phyloP scores from a whole-genome alignment of 2,113 vertebrate genomes.

The Neoarius graeffei region DNA sequence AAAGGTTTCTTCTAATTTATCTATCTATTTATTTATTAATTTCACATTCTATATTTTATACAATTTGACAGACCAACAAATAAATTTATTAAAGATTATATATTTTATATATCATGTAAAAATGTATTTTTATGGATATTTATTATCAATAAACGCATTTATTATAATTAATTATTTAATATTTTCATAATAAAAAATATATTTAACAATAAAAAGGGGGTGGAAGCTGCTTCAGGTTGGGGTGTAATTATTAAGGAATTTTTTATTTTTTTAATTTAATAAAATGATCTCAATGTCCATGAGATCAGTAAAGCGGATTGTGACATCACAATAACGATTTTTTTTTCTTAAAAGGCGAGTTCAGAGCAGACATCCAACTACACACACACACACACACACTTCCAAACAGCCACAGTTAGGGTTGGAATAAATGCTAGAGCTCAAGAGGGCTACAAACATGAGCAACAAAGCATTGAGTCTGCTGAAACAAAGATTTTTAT shows the following conservation, averaged over 20 bases:
- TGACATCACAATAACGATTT: neutral
- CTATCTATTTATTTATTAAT: no score
- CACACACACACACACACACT: neutral
- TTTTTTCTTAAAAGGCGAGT: neutral
- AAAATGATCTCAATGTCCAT: neutral
- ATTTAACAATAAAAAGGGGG: neutral
- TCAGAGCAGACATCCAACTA: neutral
- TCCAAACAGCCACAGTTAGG: neutral
- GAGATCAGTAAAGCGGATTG: neutral
- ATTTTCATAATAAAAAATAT: neutral
- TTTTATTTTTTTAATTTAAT: neutral
- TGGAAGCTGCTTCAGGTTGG: neutral
- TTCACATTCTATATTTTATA: no score
- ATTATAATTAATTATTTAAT: neutral
- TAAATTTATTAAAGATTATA: neutral
- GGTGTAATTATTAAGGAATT: neutral
- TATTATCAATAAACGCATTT: no score
- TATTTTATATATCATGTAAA: no score
- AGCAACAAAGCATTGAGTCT: neutral
- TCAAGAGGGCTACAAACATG: neutral
- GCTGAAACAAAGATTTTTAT: constrained; percentile 12
- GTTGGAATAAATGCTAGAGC: neutral
- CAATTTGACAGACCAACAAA: no score
- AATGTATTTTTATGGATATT: no score
- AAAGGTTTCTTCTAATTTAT: no score